Evolutionary conservation across 2,888 invertebrate species (phyloP), one percentile per base, ranked within the genome.

Genomic region (Drosophila suboccidentalis): DNA sequence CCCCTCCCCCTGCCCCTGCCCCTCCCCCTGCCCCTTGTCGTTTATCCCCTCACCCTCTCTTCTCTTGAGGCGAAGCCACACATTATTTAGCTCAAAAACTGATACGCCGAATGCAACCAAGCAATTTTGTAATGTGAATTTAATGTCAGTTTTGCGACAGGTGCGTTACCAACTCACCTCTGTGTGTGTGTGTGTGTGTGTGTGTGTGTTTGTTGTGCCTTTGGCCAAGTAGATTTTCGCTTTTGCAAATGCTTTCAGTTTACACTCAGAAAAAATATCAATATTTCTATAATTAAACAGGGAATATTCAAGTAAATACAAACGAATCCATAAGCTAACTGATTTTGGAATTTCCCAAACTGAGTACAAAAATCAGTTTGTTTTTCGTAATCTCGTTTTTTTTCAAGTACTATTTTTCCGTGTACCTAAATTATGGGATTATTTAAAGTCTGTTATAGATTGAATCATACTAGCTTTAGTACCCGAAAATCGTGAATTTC

Each of bases 81-180:
- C 74, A 77, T 77, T 77, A 77, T 77, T 77, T 77, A 77, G 78
- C 77, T 74, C 68, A 71, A 80, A 80, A 86, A 83, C 87, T 87
- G 87, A 84, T 84, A 81, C 83, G 79, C 84, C 71, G 75, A 84
- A 79, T 84, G 84, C 83, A 86, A 71, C 77, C 79, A 87, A 87
- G 87, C 83, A 84, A 87, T 84, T 84, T 83, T 84, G 81, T 84
- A 87, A 84, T 84, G 83, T 83, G 87, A 84, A 84, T 84, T 84
- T 84, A 84, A 84, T 84, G 83, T 86, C 83, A 87, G 84, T 87
- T 84, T 75, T 83, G 84, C 83, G 87, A 84, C 87, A 84, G 83
- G 71, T 86, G 83, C 84, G 86, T 80, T 73, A 68, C 74, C 79
- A 76, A 76, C 67, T 63, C 68, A 51, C 32, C 17, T 43, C 44